Evolutionary conservation across 2,113 vertebrate species (phyloP).

Genomic region (Butorides virescens): DNA sequence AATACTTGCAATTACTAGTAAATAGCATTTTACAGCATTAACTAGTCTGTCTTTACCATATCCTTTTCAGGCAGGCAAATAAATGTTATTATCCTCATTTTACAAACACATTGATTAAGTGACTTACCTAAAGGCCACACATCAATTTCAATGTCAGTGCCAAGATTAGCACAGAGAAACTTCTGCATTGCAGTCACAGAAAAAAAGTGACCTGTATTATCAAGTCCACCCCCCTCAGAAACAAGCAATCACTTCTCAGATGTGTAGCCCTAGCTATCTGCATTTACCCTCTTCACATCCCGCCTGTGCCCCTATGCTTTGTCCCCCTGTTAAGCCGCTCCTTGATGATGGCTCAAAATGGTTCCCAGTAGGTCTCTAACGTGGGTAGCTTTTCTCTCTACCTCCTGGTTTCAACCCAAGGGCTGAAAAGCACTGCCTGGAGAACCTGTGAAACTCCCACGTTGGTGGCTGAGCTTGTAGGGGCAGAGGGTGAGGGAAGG

Average conservation of each 20-base stretch:
- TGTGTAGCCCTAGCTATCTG: neutral
- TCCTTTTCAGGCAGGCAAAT: conserved; percentile 40
- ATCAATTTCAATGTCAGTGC: conserved; percentile 39
- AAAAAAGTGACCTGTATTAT: neutral
- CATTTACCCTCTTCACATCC: neutral
- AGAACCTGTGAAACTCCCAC: neutral
- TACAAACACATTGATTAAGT: conserved; percentile 65
- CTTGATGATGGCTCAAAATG: neutral
- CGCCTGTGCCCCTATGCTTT: neutral
- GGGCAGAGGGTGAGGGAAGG: neutral
- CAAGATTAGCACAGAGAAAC: neutral
- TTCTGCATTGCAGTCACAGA: conserved; percentile 5
- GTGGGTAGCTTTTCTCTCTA: neutral
- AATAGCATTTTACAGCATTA: conserved; percentile 32
- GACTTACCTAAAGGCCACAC: conserved; percentile 58
- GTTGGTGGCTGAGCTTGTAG: neutral
- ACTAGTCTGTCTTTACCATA: neutral
- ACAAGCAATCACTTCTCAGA: neutral
- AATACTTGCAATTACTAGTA: conserved; percentile 28
- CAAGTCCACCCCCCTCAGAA: neutral
- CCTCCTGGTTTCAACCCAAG: neutral
- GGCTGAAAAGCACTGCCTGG: neutral
- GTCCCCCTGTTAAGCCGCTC: neutral
- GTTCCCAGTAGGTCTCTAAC: neutral
- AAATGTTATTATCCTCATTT: conserved; percentile 50